Conservation (phyloP, 2,113 vertebrate genomes). For the Himantopus leucocephalus region DNA sequence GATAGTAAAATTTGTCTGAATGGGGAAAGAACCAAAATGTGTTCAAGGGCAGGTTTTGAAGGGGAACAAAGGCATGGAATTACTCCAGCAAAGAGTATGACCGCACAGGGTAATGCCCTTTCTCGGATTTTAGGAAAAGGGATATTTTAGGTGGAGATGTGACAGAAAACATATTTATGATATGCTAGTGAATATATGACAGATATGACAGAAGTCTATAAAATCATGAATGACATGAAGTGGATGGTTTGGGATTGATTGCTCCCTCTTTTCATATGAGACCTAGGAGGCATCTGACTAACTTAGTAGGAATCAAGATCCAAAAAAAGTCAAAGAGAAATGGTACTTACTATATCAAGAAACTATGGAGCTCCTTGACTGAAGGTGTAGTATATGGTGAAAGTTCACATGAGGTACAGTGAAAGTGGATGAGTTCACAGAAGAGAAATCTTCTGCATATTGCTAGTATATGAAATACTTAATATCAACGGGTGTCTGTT, state of each 20-base stretch:
- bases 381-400: not conserved
- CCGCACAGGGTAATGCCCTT: rapidly evolving
- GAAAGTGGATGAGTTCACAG: not conserved
- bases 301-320: not conserved
- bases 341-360: not conserved
- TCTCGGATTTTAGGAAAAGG: not conserved
- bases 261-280: not conserved
- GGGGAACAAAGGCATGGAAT: not conserved
- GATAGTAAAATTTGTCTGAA: not conserved
- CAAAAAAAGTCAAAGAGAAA: not conserved
- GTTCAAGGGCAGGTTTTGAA: not conserved
- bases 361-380: not conserved
- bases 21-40: not conserved
- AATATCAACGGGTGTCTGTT: not conserved
- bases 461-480: not conserved
- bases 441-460: not conserved
- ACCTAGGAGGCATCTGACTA: not conserved
- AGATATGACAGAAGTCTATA: not conserved
- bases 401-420: not conserved
- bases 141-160: not conserved
- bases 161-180: not conserved
- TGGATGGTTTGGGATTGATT: not conserved
- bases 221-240: not conserved
- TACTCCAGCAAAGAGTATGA: not conserved
- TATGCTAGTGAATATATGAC: not conserved